phyloP scores from a whole-genome alignment of 2,888 invertebrate species.

The Tortricodes alternella region DNA sequence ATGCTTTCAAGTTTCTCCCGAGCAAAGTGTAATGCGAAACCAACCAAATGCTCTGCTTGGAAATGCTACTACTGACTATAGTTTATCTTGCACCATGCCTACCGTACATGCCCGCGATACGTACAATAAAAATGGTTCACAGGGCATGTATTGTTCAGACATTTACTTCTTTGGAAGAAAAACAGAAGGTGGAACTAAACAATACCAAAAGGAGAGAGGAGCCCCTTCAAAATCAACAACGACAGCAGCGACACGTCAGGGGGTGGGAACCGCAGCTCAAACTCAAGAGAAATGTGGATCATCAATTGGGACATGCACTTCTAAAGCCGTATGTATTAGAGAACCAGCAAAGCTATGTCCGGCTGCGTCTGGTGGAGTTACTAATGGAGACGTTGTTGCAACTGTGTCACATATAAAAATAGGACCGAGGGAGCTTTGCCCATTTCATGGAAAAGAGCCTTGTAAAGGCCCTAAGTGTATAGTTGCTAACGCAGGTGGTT shows the following conservation, averaged over 20 bases:
- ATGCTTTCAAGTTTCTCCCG: slow-evolving; percentile 63
- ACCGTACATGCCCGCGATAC: slow-evolving; percentile 34
- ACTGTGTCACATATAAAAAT: slow-evolving; percentile 69
- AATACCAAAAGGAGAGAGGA: slow-evolving; percentile 34
- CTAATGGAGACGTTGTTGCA: slow-evolving; percentile 59
- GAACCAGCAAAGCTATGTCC: slow-evolving; percentile 49
- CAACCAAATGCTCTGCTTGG: slow-evolving; percentile 21
- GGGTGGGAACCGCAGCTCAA: background rate
- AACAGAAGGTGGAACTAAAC: slow-evolving; percentile 40
- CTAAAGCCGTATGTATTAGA: slow-evolving; percentile 58
- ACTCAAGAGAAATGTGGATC: background rate
- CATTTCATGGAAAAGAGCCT: slow-evolving; percentile 55
- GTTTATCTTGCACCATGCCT: slow-evolving; percentile 43
- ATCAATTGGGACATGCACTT: slow-evolving; percentile 39
- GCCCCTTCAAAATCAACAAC: too few species aligned
- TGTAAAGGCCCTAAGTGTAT: slow-evolving; percentile 68
- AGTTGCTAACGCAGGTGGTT: slow-evolving; percentile 47
- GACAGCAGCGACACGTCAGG: background rate
- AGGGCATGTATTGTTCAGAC: slow-evolving; percentile 46
- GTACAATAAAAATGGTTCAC: slow-evolving; percentile 29
- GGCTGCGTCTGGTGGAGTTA: slow-evolving; percentile 35
- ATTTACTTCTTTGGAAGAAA: slow-evolving; percentile 64
- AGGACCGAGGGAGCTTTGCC: slow-evolving; percentile 60
- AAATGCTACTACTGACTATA: slow-evolving; percentile 38
- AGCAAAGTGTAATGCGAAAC: slow-evolving; percentile 27